These are phyloP conservation scores for Pachydiplax longipennis DNA, from an alignment of 2,888 invertebrate genomes.

Conservation along the genomic window DNA sequence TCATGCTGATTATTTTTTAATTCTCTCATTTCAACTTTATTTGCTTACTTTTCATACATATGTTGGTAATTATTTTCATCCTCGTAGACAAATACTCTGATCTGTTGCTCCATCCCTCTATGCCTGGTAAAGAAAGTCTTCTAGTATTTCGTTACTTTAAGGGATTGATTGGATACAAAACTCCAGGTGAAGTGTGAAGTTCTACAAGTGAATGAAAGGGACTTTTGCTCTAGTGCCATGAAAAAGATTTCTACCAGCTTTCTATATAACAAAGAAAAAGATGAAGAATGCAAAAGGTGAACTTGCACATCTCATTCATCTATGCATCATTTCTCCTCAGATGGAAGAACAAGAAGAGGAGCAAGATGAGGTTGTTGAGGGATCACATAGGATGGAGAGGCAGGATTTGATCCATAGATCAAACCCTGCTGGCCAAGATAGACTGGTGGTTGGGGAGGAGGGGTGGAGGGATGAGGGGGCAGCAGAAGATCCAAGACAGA, in stretches of 20 bases:
- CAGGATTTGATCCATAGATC: conserved; percentile 46
- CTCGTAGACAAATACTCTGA: no score
- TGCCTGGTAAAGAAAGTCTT: no score
- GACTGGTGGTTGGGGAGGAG: conserved; percentile 61
- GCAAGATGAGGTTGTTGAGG: conserved; percentile 56
- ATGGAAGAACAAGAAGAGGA: conserved; percentile 50
- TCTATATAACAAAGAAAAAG: not conserved
- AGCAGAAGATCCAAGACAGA: conserved; percentile 47
- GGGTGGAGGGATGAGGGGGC: conserved; percentile 55
- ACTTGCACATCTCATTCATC: not conserved
- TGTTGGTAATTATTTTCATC: no score
- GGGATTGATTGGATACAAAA: no score
- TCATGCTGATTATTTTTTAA: no score
- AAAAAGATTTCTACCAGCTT: conserved; percentile 5
- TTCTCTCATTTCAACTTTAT: no score
- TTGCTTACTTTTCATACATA: no score
- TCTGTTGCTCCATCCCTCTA: no score
- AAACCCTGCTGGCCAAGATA: conserved; percentile 44
- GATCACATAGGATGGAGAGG: conserved; percentile 51
- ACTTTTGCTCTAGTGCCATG: not conserved
- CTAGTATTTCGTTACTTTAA: no score
- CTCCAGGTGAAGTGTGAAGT: not conserved
- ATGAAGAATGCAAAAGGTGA: not conserved
- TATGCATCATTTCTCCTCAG: conserved; percentile 39
- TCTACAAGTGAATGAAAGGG: not conserved